Percentiles rank a stretch among this genome's conserved stretches.
Evolutionary conservation across 2,797 vertebrate genomes (phyloP).

Genomic region (Premnoplex brunnescens): DNA sequence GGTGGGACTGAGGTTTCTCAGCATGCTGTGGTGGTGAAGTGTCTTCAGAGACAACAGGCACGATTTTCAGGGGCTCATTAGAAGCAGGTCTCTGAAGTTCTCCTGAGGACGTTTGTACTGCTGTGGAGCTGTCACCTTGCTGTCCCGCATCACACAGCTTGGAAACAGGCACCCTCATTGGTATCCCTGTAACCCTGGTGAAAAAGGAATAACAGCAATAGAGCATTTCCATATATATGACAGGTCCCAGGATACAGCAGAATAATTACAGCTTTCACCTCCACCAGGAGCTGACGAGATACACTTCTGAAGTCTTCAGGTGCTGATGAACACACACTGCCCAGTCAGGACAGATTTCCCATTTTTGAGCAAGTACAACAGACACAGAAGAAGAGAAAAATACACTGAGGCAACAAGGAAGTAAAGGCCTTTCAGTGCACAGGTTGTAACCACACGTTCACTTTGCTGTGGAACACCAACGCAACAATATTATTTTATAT

Average conservation of each 20-base stretch:
- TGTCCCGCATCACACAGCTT: not conserved
- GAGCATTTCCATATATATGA: not conserved
- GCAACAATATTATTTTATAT: no score
- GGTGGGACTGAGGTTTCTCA: not conserved
- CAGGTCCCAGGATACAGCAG: not conserved
- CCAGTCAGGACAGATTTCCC: not conserved
- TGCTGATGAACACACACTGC: not conserved
- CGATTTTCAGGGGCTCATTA: not conserved
- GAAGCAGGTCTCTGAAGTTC: not conserved
- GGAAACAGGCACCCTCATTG: conserved; percentile 55
- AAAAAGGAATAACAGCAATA: not conserved
- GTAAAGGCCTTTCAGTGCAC: not conserved
- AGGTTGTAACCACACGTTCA: not conserved
- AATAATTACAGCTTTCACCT: not conserved
- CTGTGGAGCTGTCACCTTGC: not conserved
- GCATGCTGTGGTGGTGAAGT: not conserved
- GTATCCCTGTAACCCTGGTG: conserved; percentile 26
- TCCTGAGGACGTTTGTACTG: not conserved
- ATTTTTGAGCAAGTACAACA: not conserved
- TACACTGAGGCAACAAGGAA: not conserved
- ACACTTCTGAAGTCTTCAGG: not conserved
- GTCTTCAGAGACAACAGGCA: not conserved
- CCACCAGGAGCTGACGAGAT: not conserved
- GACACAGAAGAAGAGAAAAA: not conserved
- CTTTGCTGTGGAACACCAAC: not conserved